Evolutionary conservation across 2,113 vertebrate species (phyloP).

Genomic region (Phyllostomus hastatus): DNA sequence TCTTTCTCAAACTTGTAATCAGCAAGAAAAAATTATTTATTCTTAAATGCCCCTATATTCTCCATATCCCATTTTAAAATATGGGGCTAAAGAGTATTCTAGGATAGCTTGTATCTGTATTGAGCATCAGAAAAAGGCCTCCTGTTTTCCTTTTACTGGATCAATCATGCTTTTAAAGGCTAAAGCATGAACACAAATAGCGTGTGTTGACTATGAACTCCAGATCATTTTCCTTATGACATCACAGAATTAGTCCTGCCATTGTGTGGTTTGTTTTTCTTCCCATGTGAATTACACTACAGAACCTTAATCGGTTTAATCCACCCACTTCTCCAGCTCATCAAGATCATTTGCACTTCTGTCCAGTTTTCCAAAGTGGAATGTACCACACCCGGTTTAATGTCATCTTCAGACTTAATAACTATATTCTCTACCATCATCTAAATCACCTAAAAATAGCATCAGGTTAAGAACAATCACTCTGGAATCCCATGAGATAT

Average conservation of each 20-base stretch:
- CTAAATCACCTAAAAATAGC: constrained; percentile 71
- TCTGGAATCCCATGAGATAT: constrained; percentile 62
- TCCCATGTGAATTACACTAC: constrained; percentile 46
- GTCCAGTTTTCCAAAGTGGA: constrained; percentile 64
- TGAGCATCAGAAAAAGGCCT: background rate
- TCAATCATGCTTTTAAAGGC: constrained; percentile 34
- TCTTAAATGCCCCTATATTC: background rate
- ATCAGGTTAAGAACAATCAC: constrained; percentile 40
- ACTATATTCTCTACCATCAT: constrained; percentile 55
- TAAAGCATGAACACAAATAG: background rate
- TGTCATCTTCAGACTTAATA: constrained; percentile 68
- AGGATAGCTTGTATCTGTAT: background rate
- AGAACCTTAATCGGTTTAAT: constrained; percentile 56
- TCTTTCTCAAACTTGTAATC: constrained; percentile 29
- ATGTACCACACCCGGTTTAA: constrained; percentile 66
- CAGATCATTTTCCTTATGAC: constrained; percentile 51
- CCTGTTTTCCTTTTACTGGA: constrained; percentile 27
- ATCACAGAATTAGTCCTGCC: constrained; percentile 63
- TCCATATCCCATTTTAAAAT: constrained; percentile 26
- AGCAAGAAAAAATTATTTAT: constrained; percentile 27
- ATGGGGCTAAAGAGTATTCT: background rate
- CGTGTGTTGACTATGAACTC: constrained; percentile 38
- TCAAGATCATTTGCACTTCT: constrained; percentile 58
- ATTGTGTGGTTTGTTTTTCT: constrained; percentile 67
- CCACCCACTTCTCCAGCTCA: constrained; percentile 55